Evolutionary conservation across 2,888 invertebrate species (phyloP).

Genomic region (Proisotoma minuta): DNA sequence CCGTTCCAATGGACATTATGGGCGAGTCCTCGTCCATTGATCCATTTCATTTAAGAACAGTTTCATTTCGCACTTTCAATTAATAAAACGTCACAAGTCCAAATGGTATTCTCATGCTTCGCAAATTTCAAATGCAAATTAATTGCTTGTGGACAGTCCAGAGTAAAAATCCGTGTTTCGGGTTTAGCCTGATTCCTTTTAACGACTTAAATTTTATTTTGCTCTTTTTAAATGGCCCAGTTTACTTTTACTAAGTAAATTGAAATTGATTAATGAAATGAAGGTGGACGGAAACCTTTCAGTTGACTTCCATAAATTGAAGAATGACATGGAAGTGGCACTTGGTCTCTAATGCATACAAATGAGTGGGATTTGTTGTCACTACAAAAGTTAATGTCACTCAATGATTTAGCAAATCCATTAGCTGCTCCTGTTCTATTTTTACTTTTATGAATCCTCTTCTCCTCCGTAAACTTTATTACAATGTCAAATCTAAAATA

Average conservation of each 20-base stretch:
- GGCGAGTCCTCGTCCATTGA: too few species aligned
- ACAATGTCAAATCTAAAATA: too few species aligned
- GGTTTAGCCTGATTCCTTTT: too few species aligned
- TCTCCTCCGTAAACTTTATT: too few species aligned
- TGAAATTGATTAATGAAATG: neutral
- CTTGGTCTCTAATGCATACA: neutral
- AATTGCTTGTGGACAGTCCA: too few species aligned
- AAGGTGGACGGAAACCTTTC: neutral
- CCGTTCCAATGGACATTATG: too few species aligned
- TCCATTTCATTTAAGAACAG: too few species aligned
- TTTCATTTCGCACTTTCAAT: neutral
- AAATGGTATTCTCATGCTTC: neutral
- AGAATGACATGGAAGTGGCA: neutral
- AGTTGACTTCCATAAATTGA: neutral
- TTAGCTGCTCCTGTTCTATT: neutral
- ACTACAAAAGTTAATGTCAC: neutral
- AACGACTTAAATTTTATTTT: too few species aligned
- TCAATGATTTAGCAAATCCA: neutral
- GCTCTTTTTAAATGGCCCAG: too few species aligned
- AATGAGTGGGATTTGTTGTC: conserved; percentile 1
- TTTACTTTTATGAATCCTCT: neutral
- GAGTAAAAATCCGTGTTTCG: too few species aligned
- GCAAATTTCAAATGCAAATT: neutral
- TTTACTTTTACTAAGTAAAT: too few species aligned
- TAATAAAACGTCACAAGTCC: neutral